Evolutionary conservation across 2,113 vertebrate species (phyloP), one percentile per base, ranked within the genome.

Genomic region (Gasterosteus nipponicus): DNA sequence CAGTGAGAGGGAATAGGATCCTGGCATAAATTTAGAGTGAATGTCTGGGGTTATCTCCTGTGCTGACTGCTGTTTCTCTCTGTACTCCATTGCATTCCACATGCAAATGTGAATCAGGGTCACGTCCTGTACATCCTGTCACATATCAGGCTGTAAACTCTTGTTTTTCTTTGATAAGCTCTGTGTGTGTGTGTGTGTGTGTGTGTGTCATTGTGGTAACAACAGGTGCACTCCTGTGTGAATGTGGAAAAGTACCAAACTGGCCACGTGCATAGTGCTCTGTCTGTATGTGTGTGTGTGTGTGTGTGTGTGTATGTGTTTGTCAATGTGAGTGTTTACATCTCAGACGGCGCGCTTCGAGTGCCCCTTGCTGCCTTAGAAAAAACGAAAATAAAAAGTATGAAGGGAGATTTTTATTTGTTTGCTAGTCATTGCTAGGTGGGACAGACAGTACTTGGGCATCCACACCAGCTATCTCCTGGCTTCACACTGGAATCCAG

Each of bases 1-100:
- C 90, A 82, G 89, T 79, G 81, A 85, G 87, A 89, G 84, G 87
- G 87, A 89, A 92, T 84, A 70, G 89, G 88, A 91, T 89, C 80
- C 84, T 51, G 80, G 91, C 87, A 91, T 91, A 87, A 80, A 91
- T 89, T 86, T 82, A 86, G 85, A 89, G 82, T 66, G 83, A 89
- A 89, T 91, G 89, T 92, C 90, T 81, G 88, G 86, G 92, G 91
- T 92, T 91, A 91, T 93, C 90, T 85, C 66, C 85, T 83, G 70
- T 84, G 85, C 87, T 76, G 81, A 89, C 87, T 90, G 84, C 89
- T 41, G 68, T 81, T 91, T 84, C 75, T 81, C 83, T 82, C 74
- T 83, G 68, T 82, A 82, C 85, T 86, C 81, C 69, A 41, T 83
- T 91, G 91, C 90, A 80, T 90, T 80, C 75, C 65, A 79, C 85